Conservation (phyloP, 2,888 invertebrate genomes). For the Dugesia japonica region DNA sequence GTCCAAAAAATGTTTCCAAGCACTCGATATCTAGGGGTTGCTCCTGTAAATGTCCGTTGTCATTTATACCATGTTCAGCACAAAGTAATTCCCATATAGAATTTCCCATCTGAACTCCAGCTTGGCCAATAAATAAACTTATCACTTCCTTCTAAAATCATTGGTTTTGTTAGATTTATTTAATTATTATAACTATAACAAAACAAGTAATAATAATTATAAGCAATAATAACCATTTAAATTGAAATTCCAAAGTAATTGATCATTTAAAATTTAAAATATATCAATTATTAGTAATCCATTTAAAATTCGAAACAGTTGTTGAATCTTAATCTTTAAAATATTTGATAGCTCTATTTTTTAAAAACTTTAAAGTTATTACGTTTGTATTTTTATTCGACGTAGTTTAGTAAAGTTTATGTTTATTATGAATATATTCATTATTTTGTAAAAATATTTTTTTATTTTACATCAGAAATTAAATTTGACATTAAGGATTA, state of each 20-base stretch:
- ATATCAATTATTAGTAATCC: not conserved
- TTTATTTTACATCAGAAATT: no score
- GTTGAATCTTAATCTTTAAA: not conserved
- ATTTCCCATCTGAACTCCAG: not conserved
- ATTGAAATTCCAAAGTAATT: not conserved
- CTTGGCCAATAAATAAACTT: not conserved
- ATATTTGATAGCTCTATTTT: not conserved
- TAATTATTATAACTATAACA: not conserved
- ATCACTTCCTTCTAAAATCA: not conserved
- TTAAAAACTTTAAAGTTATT: no score
- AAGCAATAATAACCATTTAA: not conserved
- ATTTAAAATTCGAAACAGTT: not conserved
- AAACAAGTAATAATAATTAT: not conserved
- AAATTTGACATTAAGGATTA: no score
- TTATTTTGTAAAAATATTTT: no score
- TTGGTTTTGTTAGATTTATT: not conserved
- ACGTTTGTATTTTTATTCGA: no score
- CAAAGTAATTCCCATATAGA: not conserved
- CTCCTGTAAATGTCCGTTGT: not conserved
- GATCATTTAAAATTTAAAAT: not conserved
- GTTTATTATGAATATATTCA: no score
- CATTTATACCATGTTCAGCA: not conserved
- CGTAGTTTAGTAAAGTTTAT: no score
- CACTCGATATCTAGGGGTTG: not conserved
- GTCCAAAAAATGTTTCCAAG: not conserved